Percentiles rank a stretch among this genome's conserved stretches.
Evolutionary conservation across 2,113 vertebrate genomes (phyloP).

Genomic region (Castor canadensis): DNA sequence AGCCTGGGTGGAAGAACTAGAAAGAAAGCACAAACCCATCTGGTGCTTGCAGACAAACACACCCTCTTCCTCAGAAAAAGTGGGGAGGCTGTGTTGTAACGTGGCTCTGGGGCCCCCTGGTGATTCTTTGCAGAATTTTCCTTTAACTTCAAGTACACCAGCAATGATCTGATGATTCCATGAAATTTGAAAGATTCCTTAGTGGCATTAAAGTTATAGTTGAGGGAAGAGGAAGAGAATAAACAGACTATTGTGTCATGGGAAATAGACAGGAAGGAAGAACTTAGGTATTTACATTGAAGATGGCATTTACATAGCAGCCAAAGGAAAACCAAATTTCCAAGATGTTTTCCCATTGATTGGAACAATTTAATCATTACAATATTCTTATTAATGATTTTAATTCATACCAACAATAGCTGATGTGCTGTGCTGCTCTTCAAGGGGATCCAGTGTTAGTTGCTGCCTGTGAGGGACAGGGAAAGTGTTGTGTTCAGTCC

Average conservation of each 20-base stretch:
- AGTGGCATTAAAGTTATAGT: background rate
- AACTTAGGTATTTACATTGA: background rate
- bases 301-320: background rate
- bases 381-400: background rate
- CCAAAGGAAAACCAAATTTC: background rate
- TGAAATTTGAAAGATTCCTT: background rate
- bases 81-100: rapidly evolving
- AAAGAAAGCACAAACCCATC: background rate
- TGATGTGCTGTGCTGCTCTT: too few relatives aligned
- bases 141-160: background rate
- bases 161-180: background rate
- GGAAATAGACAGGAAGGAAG: background rate
- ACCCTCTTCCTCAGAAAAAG: background rate
- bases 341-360: background rate
- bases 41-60: background rate
- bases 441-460: rapidly evolving
- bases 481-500: background rate
- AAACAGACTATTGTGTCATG: background rate
- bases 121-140: background rate
- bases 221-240: background rate
- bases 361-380: background rate
- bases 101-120: constrained; percentile 63
- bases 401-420: background rate
- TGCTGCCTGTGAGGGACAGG: too few relatives aligned
- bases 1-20: background rate